A percentile compares a stretch with the other conserved stretches of the same genome.
These are phyloP conservation scores for Notamacropus eugenii DNA, from an alignment of 2,797 vertebrate genomes.

Conservation along the genomic window DNA sequence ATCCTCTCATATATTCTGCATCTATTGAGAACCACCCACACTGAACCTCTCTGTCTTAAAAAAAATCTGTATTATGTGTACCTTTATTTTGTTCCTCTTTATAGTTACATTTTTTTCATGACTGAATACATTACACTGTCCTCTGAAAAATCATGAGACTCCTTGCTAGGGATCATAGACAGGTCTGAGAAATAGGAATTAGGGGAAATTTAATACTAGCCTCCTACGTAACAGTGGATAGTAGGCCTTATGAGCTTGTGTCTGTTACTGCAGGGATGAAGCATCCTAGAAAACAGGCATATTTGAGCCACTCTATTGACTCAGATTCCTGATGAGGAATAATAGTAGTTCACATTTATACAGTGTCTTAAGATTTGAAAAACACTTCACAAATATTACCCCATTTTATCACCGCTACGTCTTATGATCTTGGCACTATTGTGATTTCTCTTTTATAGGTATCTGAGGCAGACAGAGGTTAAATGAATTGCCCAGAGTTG, in stretches of 20 bases:
- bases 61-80: neutral
- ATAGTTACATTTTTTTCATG: neutral
- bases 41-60: neutral
- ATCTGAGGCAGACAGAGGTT: neutral
- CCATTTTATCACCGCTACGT: neutral
- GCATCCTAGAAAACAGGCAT: neutral
- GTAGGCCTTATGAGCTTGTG: neutral
- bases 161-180: neutral
- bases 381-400: neutral
- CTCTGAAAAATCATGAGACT: neutral
- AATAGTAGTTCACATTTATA: neutral
- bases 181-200: neutral
- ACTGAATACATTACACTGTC: neutral
- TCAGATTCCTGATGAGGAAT: neutral
- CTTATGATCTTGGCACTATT: neutral
- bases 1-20: neutral
- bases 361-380: neutral
- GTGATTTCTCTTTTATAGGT: neutral
- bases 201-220: neutral
- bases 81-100: neutral
- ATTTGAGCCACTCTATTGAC: neutral
- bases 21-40: neutral
- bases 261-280: neutral
- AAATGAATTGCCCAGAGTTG: neutral
- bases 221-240: neutral